These are phyloP conservation scores for Xestia rhomboidea DNA, from an alignment of 2,888 invertebrate species.

Conservation along the genomic window DNA sequence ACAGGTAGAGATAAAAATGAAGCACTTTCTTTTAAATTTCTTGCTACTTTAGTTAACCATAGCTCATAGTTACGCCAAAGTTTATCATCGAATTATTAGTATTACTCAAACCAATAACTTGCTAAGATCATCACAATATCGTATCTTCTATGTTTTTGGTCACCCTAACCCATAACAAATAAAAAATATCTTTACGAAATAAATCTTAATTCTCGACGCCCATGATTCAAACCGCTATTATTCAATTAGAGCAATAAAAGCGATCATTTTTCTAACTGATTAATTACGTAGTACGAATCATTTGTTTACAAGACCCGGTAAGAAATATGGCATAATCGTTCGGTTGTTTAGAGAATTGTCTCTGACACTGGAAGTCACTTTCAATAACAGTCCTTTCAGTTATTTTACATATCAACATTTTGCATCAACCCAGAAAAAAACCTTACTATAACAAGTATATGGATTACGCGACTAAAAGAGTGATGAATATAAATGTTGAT, in stretches of 20 bases:
- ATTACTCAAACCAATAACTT: too few species aligned
- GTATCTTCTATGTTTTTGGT: neutral
- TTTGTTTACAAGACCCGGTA: slow-evolving; percentile 18
- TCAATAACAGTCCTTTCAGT: too few species aligned
- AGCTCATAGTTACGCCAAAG: too few species aligned
- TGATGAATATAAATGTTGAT: too few species aligned
- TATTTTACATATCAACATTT: too few species aligned
- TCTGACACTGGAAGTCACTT: neutral
- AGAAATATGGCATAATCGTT: slow-evolving; percentile 2
- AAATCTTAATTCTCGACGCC: slow-evolving; percentile 51
- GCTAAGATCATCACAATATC: neutral
- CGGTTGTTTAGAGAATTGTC: neutral
- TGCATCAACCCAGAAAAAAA: neutral
- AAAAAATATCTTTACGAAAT: slow-evolving; percentile 48
- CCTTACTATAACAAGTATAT: too few species aligned
- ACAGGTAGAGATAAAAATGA: too few species aligned
- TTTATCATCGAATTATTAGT: too few species aligned
- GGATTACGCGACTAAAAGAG: too few species aligned
- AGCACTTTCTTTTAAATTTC: too few species aligned
- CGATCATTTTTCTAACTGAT: slow-evolving; percentile 49
- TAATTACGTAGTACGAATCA: slow-evolving; percentile 54
- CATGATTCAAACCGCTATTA: slow-evolving; percentile 48
- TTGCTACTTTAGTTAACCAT: too few species aligned
- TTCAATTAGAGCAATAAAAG: slow-evolving; percentile 64
- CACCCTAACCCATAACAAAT: slow-evolving; percentile 26